Base-by-base conservation (phyloP, 2,113 vertebrate species). In the Mystacornis crossleyi region DNA sequence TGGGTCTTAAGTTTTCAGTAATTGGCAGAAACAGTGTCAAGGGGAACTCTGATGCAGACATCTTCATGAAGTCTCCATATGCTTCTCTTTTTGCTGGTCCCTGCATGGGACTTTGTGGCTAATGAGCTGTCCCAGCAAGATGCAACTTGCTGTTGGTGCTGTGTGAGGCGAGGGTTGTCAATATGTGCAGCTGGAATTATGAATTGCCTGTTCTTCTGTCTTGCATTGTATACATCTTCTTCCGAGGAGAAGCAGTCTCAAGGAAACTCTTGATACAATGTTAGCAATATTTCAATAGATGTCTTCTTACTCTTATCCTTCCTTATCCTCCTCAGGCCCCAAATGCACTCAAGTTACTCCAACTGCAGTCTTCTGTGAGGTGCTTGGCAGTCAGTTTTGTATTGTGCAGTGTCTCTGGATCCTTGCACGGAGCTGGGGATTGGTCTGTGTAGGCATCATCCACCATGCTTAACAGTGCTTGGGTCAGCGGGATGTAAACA, bases 51-150 rank as follows among this genome's bases (percentile, higher is more conserved):
- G 2, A 17, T 33, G 25, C 2, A 2, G 66, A 9, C 5, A 23
- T 79, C 60, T 36, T 73, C 42, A 48, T 0, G 0, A 42, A 73
- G 19, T 38, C 18, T 86, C 13, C 0, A 0, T n/a, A 6, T 0
- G 0, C 26, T 74, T 78, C 12, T 89, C 29, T 34, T 69, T 51
- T 29, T 57, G 11, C 47, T 78, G 23, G 4, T 55, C 29, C 62
- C 0, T 57, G 12, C 36, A 7, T 43, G 33, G 54, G 10, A 25
- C 17, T 38, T 73, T 15, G 45, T 61, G n/a, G 21, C 31, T 74
- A 13, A 69, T 10, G 53, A 79, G 11, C 18, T 86, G 91, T 40
- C 24, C 31, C 20, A 74, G 28, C 9, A 86, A 48, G 51, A 51
- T 33, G 50, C 15, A 74, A 13, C 19, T 70, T 74, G n/a, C 20